A percentile compares a stretch with the other conserved stretches of the same genome.
These are phyloP conservation scores for Drosophila parabipectinata DNA, from an alignment of 1,140 invertebrate species.

Conservation along the genomic window DNA sequence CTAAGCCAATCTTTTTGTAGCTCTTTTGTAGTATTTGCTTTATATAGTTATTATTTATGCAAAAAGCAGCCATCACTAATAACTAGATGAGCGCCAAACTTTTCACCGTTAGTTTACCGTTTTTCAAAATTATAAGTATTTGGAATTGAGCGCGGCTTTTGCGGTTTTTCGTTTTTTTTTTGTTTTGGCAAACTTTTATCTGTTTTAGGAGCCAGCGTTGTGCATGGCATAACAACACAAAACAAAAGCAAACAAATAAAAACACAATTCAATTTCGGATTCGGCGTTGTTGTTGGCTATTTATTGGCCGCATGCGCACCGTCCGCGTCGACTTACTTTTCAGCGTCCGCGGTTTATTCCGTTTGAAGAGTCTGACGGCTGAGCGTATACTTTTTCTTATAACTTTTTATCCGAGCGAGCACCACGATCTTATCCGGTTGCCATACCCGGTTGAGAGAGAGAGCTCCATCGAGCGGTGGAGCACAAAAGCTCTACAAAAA, in stretches of 20 bases:
- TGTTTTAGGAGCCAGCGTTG: constrained; percentile 38
- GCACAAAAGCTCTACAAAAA: constrained; percentile 14
- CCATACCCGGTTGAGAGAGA: not conserved
- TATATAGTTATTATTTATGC: constrained; percentile 18
- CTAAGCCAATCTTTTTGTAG: constrained; percentile 25
- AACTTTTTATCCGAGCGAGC: constrained; percentile 2
- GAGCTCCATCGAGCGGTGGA: constrained; percentile 12
- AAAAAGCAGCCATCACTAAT: constrained; percentile 15
- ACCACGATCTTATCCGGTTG: not conserved
- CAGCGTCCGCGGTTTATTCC: constrained; percentile 37
- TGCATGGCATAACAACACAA: constrained; percentile 46
- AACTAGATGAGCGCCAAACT: constrained; percentile 50
- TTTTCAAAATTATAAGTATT: constrained; percentile 26
- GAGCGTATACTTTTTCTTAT: constrained; percentile 18
- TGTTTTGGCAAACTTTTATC: constrained; percentile 38
- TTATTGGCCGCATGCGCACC: constrained; percentile 56
- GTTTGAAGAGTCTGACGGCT: constrained; percentile 59
- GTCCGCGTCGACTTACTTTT: constrained; percentile 25
- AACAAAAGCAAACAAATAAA: constrained; percentile 60
- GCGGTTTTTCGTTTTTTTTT: constrained; percentile 23
- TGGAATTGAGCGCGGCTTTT: constrained; percentile 21
- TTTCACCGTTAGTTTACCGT: constrained; percentile 53
- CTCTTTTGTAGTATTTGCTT: constrained; percentile 13
- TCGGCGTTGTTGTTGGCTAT: constrained; percentile 27
- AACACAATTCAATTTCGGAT: constrained; percentile 43